Evolutionary conservation across 2,797 vertebrate species (phyloP).

Genomic region (Cynopterus sphinx): DNA sequence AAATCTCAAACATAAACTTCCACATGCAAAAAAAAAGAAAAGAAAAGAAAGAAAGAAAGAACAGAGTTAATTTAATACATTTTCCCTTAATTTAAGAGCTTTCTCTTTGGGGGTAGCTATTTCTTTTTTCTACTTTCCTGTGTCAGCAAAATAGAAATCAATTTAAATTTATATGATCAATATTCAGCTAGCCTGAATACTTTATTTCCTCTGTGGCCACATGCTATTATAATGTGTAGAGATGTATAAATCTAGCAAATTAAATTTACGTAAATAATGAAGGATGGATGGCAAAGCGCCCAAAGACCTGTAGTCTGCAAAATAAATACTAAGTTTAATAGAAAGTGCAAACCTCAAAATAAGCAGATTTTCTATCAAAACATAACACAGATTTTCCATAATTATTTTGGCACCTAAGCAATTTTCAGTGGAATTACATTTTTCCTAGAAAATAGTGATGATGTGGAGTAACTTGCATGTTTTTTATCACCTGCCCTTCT

Average conservation of each 20-base stretch:
- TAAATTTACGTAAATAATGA: slow-evolving; percentile 50
- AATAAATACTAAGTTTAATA: slow-evolving; percentile 31
- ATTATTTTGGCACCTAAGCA: slow-evolving; percentile 3
- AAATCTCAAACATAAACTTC: slow-evolving; percentile 29
- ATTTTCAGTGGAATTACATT: not conserved
- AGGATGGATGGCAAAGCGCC: not conserved
- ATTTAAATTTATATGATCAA: slow-evolving; percentile 36
- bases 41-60: not conserved
- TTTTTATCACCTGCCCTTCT: not conserved
- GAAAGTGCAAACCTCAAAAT: not conserved
- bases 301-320: not conserved
- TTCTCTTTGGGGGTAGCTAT: not conserved
- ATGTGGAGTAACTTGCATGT: not conserved
- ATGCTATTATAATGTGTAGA: not conserved
- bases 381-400: not conserved
- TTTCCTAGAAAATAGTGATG: not conserved
- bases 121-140: slow-evolving; percentile 26
- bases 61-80: slow-evolving; percentile 9
- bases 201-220: not conserved
- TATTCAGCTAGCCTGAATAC: slow-evolving; percentile 5
- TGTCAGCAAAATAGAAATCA: slow-evolving; percentile 51
- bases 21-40: not conserved
- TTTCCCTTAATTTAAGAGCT: slow-evolving; percentile 20
- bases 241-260: slow-evolving; percentile 40
- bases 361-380: slow-evolving; percentile 24